Conservation (phyloP, 2,888 invertebrate species). For the Rhaphigaster nebulosa region DNA sequence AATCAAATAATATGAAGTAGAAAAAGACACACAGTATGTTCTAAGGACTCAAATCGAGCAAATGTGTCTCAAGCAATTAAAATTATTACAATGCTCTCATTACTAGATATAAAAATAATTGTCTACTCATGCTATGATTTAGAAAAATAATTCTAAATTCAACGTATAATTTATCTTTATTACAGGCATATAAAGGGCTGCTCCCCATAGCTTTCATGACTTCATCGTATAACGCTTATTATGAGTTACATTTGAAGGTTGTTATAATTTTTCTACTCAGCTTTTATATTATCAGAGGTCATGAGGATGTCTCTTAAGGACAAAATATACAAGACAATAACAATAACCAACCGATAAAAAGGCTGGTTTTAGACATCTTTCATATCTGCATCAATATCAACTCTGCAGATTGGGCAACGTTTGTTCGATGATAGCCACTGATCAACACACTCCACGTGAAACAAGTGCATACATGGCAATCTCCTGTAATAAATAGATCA, state of each 20-base stretch:
- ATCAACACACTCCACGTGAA: conserved; percentile 94
- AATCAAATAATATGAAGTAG: neutral
- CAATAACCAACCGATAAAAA: conserved; percentile 37
- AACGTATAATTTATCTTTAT: conserved; percentile 41
- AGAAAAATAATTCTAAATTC: conserved; percentile 41
- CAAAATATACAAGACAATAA: conserved; percentile 41
- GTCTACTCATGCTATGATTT: conserved; percentile 4
- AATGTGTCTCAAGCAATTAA: conserved; percentile 3
- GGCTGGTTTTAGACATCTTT: conserved; percentile 69
- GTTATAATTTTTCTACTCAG: conserved; percentile 34
- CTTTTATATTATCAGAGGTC: conserved; percentile 33
- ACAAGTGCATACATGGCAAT: conserved; percentile 92
- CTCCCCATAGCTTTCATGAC: conserved; percentile 37
- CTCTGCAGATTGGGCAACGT: conserved; percentile 93
- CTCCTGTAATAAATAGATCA: conserved; percentile 72
- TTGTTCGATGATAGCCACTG: conserved; percentile 94
- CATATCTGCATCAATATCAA: conserved; percentile 88
- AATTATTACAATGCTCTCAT: conserved; percentile 21
- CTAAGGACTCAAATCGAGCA: conserved; percentile 10
- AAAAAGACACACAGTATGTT: neutral
- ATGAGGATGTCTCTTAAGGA: conserved; percentile 25
- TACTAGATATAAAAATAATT: conserved; percentile 24
- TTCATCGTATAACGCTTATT: conserved; percentile 29
- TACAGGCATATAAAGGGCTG: conserved; percentile 33
- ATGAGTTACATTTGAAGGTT: conserved; percentile 27